These are phyloP conservation scores for Kryptopterus vitreolus DNA, from an alignment of 2,797 vertebrate genomes.

Conservation along the genomic window DNA sequence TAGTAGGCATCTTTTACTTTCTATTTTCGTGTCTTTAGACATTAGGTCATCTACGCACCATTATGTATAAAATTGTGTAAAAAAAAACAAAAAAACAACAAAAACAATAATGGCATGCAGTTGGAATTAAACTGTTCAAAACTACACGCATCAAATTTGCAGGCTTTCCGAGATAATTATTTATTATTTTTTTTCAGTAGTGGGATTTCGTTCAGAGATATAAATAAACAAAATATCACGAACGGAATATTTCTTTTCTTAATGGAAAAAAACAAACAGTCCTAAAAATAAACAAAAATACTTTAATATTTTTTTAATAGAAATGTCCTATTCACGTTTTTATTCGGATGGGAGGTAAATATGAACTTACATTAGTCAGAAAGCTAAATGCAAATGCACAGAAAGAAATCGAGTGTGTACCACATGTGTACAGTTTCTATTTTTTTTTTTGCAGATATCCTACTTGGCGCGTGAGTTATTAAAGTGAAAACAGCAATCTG, in stretches of 20 bases:
- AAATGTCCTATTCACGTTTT: neutral
- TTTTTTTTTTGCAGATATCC: neutral
- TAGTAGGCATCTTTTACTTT: conserved; percentile 63
- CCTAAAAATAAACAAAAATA: no score
- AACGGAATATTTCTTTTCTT: neutral
- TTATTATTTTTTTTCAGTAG: neutral
- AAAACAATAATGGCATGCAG: conserved; percentile 63
- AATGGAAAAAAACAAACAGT: neutral
- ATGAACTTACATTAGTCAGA: neutral
- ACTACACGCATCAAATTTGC: conserved; percentile 33
- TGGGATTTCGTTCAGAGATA: neutral
- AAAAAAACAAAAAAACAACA: conserved; percentile 18
- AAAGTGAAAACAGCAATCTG: conserved; percentile 7
- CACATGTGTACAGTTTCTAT: neutral
- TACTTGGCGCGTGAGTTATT: neutral
- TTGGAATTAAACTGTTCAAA: conserved; percentile 63
- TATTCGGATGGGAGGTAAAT: neutral
- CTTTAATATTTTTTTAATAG: no score
- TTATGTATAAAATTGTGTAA: conserved; percentile 72
- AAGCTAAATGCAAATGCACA: neutral
- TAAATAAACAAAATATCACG: neutral
- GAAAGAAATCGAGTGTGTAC: neutral
- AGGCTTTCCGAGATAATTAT: neutral
- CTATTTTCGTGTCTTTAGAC: conserved; percentile 59
- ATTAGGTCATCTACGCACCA: conserved; percentile 67